Evolutionary conservation across 2,888 invertebrate species (phyloP).

Genomic region (Epinotia bilunana): DNA sequence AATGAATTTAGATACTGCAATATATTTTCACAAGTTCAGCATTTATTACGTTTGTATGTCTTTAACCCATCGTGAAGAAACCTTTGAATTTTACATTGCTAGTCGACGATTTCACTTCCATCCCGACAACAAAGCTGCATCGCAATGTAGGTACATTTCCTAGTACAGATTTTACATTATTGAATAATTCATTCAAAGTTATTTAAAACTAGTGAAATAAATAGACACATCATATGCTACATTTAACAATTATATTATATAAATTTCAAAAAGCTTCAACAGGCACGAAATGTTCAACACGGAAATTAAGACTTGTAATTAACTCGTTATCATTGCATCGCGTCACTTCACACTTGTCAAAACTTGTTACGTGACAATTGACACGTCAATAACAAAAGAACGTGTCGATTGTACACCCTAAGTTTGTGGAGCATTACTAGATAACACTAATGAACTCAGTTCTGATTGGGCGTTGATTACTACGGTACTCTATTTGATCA

Average conservation of each 20-base stretch:
- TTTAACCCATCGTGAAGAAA: neutral
- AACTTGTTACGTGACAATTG: constrained; percentile 40
- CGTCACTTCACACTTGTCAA: constrained; percentile 36
- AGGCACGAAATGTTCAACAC: neutral
- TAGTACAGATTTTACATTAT: neutral
- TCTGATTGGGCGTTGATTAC: constrained; percentile 34
- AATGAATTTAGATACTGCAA: neutral
- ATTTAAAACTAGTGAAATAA: neutral
- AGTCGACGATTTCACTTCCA: constrained; percentile 4
- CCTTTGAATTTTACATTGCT: neutral
- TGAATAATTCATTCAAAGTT: neutral
- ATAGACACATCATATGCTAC: neutral
- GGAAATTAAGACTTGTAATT: constrained; percentile 26
- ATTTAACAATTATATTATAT: neutral
- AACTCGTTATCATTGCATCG: constrained; percentile 34
- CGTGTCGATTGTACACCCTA: constrained; percentile 39
- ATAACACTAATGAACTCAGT: constrained; percentile 42
- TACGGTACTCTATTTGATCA: constrained; percentile 36
- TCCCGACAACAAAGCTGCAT: neutral
- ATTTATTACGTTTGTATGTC: constrained; percentile 4
- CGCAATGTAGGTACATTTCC: neutral
- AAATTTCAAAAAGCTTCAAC: constrained; percentile 9
- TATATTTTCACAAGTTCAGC: neutral
- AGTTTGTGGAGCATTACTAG: constrained; percentile 32
- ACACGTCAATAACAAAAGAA: constrained; percentile 40